Conservation (phyloP, 2,797 vertebrate genomes). For the Lacerta bilineata region DNA sequence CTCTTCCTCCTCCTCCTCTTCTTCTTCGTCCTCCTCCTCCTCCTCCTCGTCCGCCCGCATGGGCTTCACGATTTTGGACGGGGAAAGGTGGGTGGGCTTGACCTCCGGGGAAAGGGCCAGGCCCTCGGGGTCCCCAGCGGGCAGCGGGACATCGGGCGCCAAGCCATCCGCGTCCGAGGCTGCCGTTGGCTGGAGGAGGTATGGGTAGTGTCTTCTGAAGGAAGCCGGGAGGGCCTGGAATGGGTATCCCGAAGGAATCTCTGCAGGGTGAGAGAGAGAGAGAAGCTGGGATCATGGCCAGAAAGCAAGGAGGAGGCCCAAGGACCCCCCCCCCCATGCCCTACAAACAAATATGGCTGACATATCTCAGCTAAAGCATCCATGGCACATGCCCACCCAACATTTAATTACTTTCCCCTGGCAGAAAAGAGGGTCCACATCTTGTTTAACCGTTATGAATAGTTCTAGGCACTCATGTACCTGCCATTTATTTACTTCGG, state of each 20-base stretch:
- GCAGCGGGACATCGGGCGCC: constrained; percentile 80
- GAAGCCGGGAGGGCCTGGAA: constrained; percentile 90
- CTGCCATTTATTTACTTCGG: no score
- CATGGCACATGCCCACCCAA: no score
- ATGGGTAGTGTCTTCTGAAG: constrained; percentile 88
- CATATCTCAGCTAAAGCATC: no score
- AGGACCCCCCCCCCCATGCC: no score
- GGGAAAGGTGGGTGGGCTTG: constrained; percentile 85
- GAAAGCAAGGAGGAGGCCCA: background rate
- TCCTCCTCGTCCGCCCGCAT: constrained; percentile 71
- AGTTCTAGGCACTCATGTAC: no score
- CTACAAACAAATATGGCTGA: no score
- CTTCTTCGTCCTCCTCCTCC: constrained; percentile 72
- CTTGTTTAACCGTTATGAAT: no score
- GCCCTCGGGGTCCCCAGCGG: constrained; percentile 80
- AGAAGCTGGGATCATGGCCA: constrained; percentile 34
- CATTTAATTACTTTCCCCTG: no score
- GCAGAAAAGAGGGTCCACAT: no score
- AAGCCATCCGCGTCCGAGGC: constrained; percentile 85
- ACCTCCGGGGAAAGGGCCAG: constrained; percentile 83
- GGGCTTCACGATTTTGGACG: constrained; percentile 81
- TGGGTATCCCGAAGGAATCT: constrained; percentile 89
- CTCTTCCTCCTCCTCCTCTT: constrained; percentile 75
- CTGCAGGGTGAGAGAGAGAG: constrained; percentile 76
- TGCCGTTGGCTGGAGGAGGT: constrained; percentile 87